phyloP scores from a whole-genome alignment of 1,140 invertebrate species.

The Colletes gigas region DNA sequence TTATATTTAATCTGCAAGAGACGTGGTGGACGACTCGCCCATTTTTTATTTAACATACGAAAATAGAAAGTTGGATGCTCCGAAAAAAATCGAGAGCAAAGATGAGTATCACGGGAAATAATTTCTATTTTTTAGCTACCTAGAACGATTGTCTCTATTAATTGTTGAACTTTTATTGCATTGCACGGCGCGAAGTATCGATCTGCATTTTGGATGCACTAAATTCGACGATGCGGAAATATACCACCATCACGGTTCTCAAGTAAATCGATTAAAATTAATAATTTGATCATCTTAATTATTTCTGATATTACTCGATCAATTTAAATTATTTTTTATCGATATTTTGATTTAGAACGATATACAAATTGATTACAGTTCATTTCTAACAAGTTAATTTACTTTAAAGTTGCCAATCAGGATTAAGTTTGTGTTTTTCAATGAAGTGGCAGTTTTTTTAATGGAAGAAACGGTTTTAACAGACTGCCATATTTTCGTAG shows the following conservation, averaged over 20 bases:
- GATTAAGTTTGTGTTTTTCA: too few relatives aligned
- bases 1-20: not conserved
- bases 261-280: slow-evolving; percentile 40
- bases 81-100: slow-evolving; percentile 21
- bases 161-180: not conserved
- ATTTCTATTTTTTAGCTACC: not conserved
- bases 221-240: slow-evolving; percentile 49
- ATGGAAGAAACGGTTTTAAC: not conserved
- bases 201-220: slow-evolving; percentile 56
- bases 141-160: not conserved
- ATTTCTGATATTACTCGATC: too few relatives aligned
- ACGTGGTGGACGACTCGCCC: not conserved
- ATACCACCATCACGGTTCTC: slow-evolving; percentile 54
- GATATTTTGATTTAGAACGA: too few relatives aligned
- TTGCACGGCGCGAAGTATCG: slow-evolving; percentile 45
- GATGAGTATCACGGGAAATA: slow-evolving; percentile 15
- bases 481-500: slow-evolving; percentile 23
- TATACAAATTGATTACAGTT: too few relatives aligned
- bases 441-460: too few relatives aligned
- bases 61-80: not conserved
- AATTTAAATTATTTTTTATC: too few relatives aligned
- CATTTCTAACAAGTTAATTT: too few relatives aligned
- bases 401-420: too few relatives aligned
- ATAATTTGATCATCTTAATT: too few relatives aligned
- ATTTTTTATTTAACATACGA: slow-evolving; percentile 4